phyloP scores from a whole-genome alignment of 2,797 vertebrate species.

The Squalus acanthias region DNA sequence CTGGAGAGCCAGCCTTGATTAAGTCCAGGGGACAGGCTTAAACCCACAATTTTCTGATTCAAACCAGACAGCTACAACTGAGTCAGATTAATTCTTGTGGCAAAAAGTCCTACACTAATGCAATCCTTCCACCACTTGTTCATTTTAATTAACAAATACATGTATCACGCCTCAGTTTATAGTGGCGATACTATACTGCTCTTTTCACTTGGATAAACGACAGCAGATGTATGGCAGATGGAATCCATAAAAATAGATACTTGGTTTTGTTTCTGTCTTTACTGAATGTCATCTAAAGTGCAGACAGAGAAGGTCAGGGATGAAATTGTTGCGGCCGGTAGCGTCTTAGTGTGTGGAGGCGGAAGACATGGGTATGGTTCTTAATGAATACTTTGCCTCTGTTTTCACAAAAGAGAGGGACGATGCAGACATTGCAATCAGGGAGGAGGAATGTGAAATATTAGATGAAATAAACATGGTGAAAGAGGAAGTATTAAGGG shows the following conservation, averaged over 20 bases:
- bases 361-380: too few species aligned
- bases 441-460: too few species aligned
- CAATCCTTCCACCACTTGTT: background rate
- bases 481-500: too few species aligned
- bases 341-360: too few species aligned
- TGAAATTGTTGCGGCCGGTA: background rate
- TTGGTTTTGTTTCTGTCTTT: background rate
- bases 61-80: background rate
- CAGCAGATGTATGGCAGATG: background rate
- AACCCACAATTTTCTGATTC: background rate
- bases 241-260: slow-evolving; percentile 14
- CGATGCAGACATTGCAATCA: too few species aligned
- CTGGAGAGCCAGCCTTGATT: background rate
- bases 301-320: background rate
- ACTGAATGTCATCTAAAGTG: background rate
- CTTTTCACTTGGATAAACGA: slow-evolving; percentile 12
- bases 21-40: background rate
- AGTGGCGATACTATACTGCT: background rate
- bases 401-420: too few species aligned
- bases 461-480: too few species aligned
- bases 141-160: background rate
- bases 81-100: background rate
- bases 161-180: background rate
- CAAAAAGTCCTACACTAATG: background rate
- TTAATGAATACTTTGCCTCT: too few species aligned